Percentiles rank a stretch among this genome's conserved stretches.
Conservation (phyloP, 2,797 vertebrate genomes). For the Etheostoma nigrum region DNA sequence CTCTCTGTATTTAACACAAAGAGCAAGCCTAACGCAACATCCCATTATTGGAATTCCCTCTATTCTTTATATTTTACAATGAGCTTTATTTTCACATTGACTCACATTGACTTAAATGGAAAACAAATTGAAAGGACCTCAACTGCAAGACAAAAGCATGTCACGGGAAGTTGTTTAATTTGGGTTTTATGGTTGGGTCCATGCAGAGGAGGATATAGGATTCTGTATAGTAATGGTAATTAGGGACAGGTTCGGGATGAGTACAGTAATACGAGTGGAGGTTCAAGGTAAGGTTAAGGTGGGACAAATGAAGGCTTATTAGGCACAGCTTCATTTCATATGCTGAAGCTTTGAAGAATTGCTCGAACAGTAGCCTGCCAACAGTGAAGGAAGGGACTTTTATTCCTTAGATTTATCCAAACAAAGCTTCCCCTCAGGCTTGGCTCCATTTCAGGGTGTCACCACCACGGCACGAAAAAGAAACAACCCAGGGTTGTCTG, state of each 20-base stretch:
- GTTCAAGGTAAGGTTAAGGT: slow-evolving; percentile 37
- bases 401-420: background rate
- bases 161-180: background rate
- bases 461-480: background rate
- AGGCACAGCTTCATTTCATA: slow-evolving; percentile 1
- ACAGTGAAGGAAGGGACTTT: no score
- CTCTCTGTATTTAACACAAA: background rate
- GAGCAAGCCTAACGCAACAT: background rate
- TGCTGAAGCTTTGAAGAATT: background rate
- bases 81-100: slow-evolving; percentile 9
- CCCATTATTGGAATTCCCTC: background rate
- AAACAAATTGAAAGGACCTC: slow-evolving; percentile 11
- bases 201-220: slow-evolving; percentile 20
- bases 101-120: slow-evolving; percentile 1
- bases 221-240: slow-evolving; percentile 5
- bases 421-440: background rate
- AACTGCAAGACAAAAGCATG: slow-evolving; percentile 15
- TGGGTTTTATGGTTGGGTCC: background rate
- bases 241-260: background rate
- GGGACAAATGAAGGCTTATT: slow-evolving; percentile 23
- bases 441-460: background rate
- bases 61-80: background rate
- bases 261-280: background rate
- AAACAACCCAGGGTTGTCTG: no score
- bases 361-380: background rate